Evolutionary conservation across 2,888 invertebrate species (phyloP).

Genomic region (Dryobotodes eremita): DNA sequence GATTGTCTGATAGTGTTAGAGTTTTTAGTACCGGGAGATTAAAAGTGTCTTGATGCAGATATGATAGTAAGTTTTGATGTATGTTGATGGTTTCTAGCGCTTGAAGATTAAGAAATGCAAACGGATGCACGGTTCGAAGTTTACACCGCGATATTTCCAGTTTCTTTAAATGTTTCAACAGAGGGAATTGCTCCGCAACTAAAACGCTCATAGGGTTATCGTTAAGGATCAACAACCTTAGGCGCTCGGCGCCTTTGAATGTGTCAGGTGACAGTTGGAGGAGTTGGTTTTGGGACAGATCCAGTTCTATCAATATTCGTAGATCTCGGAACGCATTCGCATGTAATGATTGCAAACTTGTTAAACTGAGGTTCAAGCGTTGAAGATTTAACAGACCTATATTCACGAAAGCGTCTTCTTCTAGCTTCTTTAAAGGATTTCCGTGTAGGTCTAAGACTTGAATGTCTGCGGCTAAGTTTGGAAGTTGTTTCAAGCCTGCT

Average conservation of each 20-base stretch:
- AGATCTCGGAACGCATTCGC: slow-evolving; percentile 95
- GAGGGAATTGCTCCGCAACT: slow-evolving; percentile 94
- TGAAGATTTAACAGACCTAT: slow-evolving; percentile 96
- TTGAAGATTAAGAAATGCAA: slow-evolving; percentile 94
- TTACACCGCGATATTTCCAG: slow-evolving; percentile 95
- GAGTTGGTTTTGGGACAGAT: slow-evolving; percentile 95
- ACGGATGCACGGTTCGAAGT: slow-evolving; percentile 93
- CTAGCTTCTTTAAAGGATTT: slow-evolving; percentile 93
- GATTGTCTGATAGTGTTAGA: slow-evolving; percentile 95
- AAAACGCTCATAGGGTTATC: slow-evolving; percentile 95
- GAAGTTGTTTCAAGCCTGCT: slow-evolving; percentile 94
- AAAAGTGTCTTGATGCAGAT: slow-evolving; percentile 90
- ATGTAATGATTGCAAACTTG: slow-evolving; percentile 94
- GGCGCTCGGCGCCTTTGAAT: slow-evolving; percentile 95
- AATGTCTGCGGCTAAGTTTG: slow-evolving; percentile 89
- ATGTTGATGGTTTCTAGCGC: slow-evolving; percentile 95
- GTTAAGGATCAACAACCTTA: slow-evolving; percentile 94
- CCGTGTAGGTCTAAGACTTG: slow-evolving; percentile 95
- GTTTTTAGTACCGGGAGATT: slow-evolving; percentile 92
- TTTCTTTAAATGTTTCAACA: slow-evolving; percentile 94
- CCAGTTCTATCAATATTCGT: slow-evolving; percentile 96
- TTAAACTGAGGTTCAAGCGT: slow-evolving; percentile 94
- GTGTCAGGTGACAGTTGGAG: slow-evolving; percentile 94
- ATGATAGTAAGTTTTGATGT: slow-evolving; percentile 94
- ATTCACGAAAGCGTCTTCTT: slow-evolving; percentile 94